phyloP scores from a whole-genome alignment of 2,797 vertebrate species.

The Galagoides demidoff region DNA sequence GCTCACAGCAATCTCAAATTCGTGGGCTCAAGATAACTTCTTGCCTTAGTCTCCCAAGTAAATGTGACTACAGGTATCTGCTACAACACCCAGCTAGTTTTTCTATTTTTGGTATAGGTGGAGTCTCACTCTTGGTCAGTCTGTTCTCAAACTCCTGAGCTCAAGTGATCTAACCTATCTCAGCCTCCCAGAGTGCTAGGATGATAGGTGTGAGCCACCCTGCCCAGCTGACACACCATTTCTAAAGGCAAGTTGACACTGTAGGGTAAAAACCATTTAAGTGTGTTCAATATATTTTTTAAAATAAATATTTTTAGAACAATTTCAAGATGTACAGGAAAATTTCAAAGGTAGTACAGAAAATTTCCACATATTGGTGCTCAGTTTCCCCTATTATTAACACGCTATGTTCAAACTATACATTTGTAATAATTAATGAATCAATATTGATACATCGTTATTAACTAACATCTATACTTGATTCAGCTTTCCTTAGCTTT shows the following conservation, averaged over 20 bases:
- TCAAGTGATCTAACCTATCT: too few species aligned
- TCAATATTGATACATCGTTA: neutral
- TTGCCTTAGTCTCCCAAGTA: too few species aligned
- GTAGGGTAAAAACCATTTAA: neutral
- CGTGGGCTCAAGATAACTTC: too few species aligned
- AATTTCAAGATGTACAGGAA: constrained; percentile 24
- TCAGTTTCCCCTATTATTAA: neutral
- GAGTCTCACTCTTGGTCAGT: too few species aligned
- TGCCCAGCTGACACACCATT: neutral
- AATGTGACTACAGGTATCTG: too few species aligned
- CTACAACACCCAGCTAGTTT: too few species aligned
- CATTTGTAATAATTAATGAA: neutral
- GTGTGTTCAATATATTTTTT: neutral
- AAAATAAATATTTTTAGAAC: neutral
- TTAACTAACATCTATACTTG: neutral
- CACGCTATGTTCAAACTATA: neutral
- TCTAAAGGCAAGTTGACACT: neutral
- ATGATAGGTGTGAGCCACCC: too few species aligned
- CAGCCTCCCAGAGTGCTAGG: too few species aligned
- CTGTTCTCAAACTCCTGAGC: too few species aligned
- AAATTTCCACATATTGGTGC: neutral
- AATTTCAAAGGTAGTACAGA: neutral
- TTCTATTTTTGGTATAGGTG: too few species aligned
- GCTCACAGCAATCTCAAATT: too few species aligned
- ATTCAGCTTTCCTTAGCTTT: neutral